Conservation (phyloP, 2,797 vertebrate species). For the Chelon labrosus region DNA sequence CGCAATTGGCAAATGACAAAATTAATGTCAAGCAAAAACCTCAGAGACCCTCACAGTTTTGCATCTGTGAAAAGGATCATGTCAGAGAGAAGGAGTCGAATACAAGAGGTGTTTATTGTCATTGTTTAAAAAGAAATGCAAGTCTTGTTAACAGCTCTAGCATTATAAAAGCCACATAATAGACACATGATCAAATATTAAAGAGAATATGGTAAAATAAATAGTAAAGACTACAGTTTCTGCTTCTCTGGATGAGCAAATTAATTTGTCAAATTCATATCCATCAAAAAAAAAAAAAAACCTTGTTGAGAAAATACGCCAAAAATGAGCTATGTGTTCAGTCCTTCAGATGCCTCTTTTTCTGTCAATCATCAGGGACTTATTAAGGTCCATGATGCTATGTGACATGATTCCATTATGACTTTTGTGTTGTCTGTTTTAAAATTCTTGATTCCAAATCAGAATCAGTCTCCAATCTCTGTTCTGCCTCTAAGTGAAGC, state of each 20-base stretch:
- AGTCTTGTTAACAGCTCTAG: no score
- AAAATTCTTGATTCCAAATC: conserved; percentile 18
- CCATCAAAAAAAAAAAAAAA: neutral
- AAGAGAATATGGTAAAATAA: no score
- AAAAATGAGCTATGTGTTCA: neutral
- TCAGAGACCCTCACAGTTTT: neutral
- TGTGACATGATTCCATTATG: neutral
- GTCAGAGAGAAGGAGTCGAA: neutral
- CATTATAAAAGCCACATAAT: no score
- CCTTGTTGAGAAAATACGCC: neutral
- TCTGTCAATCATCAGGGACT: neutral
- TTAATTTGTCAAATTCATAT: neutral
- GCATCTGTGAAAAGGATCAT: neutral
- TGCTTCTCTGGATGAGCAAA: neutral
- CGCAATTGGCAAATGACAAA: neutral
- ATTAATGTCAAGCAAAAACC: neutral
- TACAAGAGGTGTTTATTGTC: no score
- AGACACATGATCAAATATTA: no score
- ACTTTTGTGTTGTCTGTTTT: conserved; percentile 1
- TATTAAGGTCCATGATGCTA: neutral
- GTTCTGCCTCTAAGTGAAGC: conserved; percentile 45
- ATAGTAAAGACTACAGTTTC: neutral
- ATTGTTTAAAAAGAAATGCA: no score
- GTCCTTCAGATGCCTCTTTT: conserved; percentile 19
- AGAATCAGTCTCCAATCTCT: conserved; percentile 14